Evolutionary conservation across 2,888 invertebrate species (phyloP).

Genomic region (Oscheius sp.): DNA sequence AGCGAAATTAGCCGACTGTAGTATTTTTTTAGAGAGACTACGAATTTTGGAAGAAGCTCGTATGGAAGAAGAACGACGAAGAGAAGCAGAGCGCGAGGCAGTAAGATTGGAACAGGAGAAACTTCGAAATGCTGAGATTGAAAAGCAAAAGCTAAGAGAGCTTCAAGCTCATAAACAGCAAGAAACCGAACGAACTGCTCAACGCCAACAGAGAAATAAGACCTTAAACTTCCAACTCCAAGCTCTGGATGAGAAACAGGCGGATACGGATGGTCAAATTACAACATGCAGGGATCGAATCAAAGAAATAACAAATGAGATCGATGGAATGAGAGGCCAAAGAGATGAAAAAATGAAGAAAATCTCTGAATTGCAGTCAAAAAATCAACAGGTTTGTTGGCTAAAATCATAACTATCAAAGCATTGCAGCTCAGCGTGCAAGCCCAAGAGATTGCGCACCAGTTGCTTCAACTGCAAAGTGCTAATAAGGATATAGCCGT

Average conservation of each 20-base stretch:
- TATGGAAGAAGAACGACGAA: conserved; percentile 83
- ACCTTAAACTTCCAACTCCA: conserved; percentile 83
- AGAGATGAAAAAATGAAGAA: conserved; percentile 88
- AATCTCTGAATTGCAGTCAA: conserved; percentile 75
- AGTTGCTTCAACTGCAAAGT: conserved; percentile 63
- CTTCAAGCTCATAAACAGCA: conserved; percentile 75
- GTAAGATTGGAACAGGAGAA: conserved; percentile 87
- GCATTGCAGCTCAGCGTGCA: too few species aligned
- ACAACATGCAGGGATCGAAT: conserved; percentile 47
- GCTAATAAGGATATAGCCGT: conserved; percentile 53
- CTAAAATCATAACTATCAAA: too few species aligned
- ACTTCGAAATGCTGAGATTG: conserved; percentile 95
- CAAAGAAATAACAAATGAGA: conserved; percentile 75
- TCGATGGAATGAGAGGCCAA: conserved; percentile 91
- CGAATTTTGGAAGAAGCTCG: conserved; percentile 24
- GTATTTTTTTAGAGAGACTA: conserved; percentile 17
- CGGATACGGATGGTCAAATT: conserved; percentile 80
- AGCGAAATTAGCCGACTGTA: background rate
- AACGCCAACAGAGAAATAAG: conserved; percentile 87
- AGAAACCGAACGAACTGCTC: conserved; percentile 79
- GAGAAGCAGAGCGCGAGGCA: conserved; percentile 70
- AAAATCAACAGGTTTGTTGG: conserved; percentile 82
- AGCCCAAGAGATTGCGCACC: conserved; percentile 67
- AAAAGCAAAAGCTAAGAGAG: conserved; percentile 87
- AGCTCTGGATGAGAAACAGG: conserved; percentile 79